phyloP scores from a whole-genome alignment of 2,113 vertebrate species.

The Psammodynastes pulverulentus region DNA sequence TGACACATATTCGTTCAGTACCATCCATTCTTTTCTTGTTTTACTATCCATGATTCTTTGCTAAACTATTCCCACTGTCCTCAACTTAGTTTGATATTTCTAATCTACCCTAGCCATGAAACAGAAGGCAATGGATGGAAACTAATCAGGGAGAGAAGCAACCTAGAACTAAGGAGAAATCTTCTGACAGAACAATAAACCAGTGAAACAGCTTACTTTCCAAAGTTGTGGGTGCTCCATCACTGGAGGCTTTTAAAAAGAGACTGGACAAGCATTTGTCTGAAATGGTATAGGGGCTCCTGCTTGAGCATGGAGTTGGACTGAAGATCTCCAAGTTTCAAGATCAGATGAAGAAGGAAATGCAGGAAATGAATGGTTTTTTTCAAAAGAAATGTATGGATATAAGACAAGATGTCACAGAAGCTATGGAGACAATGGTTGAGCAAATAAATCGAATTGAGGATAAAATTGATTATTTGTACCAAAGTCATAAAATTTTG shows the following conservation, averaged over 20 bases:
- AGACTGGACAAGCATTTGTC: neutral
- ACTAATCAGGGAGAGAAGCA: neutral
- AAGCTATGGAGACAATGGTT: no score
- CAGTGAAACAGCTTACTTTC: neutral
- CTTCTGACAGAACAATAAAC: neutral
- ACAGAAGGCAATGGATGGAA: neutral
- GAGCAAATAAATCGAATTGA: no score
- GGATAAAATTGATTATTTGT: no score
- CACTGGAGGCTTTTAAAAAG: neutral
- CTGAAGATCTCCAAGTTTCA: no score
- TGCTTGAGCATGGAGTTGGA: no score
- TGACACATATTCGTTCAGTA: neutral
- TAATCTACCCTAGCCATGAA: neutral
- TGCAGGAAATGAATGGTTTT: no score
- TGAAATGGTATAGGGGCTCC: neutral
- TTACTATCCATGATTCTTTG: neutral
- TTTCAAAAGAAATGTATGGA: no score
- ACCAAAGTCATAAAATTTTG: no score
- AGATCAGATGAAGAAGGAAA: no score
- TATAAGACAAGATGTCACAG: no score
- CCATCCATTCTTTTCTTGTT: neutral
- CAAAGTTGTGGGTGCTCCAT: neutral
- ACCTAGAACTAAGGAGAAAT: neutral
- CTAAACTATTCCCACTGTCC: neutral
- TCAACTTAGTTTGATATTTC: neutral